Conservation (phyloP, 2,797 vertebrate species). For the Ceryle rudis region DNA sequence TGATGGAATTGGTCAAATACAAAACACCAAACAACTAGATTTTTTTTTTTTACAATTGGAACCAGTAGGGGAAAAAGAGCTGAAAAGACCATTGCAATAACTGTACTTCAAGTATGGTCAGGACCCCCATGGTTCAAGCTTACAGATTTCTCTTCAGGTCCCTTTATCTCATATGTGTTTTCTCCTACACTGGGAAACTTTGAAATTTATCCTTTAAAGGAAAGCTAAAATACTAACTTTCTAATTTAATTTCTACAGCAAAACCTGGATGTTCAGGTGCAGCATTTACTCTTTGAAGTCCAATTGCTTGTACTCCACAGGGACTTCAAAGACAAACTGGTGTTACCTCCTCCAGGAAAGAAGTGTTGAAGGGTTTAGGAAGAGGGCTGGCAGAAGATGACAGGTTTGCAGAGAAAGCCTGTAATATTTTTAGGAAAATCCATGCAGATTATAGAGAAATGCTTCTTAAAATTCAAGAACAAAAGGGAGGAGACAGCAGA, state of each 20-base stretch:
- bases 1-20: background rate
- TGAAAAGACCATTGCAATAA: background rate
- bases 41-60: background rate
- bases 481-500: background rate
- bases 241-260: conserved; percentile 11
- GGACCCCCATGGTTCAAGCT: background rate
- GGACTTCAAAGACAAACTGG: conserved; percentile 33
- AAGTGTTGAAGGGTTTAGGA: conserved; percentile 7
- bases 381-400: conserved; percentile 33
- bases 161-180: background rate
- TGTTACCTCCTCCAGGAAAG: conserved; percentile 17
- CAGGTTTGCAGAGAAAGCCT: conserved; percentile 25
- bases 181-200: background rate
- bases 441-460: background rate
- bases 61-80: background rate
- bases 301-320: background rate
- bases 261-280: background rate
- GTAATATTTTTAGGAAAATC: conserved; percentile 38
- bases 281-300: conserved; percentile 48
- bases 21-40: background rate
- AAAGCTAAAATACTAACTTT: background rate
- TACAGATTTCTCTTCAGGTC: background rate
- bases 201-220: background rate
- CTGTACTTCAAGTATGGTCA: background rate
- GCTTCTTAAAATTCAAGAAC: background rate